Evolutionary conservation across 2,797 vertebrate species (phyloP), one percentile per base, ranked within the genome.

Genomic region (Ataeniobius toweri): DNA sequence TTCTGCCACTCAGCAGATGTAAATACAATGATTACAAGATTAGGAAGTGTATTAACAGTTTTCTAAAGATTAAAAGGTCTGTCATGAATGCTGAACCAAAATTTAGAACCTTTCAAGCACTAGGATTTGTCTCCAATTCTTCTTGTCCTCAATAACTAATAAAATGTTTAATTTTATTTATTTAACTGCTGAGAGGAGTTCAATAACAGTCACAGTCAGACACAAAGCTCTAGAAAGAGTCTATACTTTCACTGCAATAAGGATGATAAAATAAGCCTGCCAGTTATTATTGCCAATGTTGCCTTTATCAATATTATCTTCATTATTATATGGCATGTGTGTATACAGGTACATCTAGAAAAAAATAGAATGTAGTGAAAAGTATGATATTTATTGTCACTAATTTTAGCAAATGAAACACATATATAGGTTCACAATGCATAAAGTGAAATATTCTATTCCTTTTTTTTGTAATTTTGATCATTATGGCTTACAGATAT

Each of bases 21-120:
- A 72, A 85, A 86, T 84, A 73, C 69, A 88, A 83, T 65, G 71
- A 82, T 89, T 85, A 86, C 51, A 79, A 76, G 84, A 87, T 48
- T 46, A 18, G 13, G 41, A 26, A 24, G 31, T 80, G 50, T 75
- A 82, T 46, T 14, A 86, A 84, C 81, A 76, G 31, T 76, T 59
- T 22, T 88, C 58, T 84, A 86, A 82, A 71, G 75, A 84, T 86
- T 83, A 83, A 75, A 78, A 86, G 75, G 65, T 79, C 51, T 77
- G 36, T 73, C 73, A 14, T 76, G 22, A 85, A 83, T 69, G 75
- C 75, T 79, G 71, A 80, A 76, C 24, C 73, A 77, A 79, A 80
- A 81, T 83, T 59, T 22, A 5, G 9, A 83, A 76, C 78, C 22
- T 41, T 69, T 69, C 41, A 14, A 13, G 5, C 24, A 69, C 6